Percentiles rank a stretch among this genome's conserved stretches.
phyloP scores from a whole-genome alignment of 2,888 invertebrate genomes.

The Drosophila aldrichi region DNA sequence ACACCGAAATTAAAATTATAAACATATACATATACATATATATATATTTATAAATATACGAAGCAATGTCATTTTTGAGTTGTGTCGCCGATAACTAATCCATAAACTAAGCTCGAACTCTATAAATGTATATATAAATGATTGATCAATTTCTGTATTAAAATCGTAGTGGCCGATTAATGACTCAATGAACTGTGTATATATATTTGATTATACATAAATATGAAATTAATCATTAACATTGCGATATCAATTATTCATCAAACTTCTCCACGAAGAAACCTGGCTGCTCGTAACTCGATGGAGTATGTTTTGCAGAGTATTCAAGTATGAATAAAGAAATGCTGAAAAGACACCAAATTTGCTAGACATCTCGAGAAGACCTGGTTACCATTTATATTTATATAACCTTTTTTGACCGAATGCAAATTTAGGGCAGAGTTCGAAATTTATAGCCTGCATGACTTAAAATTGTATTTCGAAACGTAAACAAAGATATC shows the following conservation, averaged over 20 bases:
- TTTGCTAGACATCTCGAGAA: no score
- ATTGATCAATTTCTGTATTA: background rate
- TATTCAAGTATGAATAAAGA: no score
- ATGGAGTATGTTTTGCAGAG: no score
- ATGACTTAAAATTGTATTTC: background rate
- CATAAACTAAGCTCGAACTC: background rate
- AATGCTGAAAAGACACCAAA: no score
- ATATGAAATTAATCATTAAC: background rate
- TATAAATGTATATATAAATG: background rate
- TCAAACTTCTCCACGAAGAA: background rate
- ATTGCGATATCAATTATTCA: background rate
- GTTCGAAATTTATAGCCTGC: background rate
- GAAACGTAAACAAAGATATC: background rate
- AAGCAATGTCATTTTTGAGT: slow-evolving; percentile 16
- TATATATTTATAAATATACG: slow-evolving; percentile 38
- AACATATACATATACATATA: slow-evolving; percentile 37
- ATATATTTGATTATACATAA: background rate
- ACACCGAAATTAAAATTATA: slow-evolving; percentile 54
- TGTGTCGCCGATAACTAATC: background rate
- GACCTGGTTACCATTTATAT: no score
- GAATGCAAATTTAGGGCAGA: background rate
- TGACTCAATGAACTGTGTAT: background rate
- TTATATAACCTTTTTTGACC: no score
- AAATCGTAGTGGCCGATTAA: no score
- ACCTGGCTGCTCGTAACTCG: no score